Percentiles rank a stretch among this genome's conserved stretches.
These are phyloP conservation scores for Brachionus asplanchnoidis DNA, from an alignment of 1,140 invertebrate species.

Conservation along the genomic window DNA sequence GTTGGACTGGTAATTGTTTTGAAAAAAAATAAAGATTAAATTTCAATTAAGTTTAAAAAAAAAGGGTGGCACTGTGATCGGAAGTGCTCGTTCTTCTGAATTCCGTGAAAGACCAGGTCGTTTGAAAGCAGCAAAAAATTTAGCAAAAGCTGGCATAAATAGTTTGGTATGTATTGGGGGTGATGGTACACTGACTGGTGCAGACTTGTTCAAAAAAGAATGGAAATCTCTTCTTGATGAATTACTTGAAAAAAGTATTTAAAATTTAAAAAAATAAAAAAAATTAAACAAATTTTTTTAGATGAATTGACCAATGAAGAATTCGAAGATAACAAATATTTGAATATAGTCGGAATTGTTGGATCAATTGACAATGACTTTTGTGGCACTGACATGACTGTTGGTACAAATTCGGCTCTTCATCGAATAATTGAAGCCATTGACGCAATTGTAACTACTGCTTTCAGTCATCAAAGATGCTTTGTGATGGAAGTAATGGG, in stretches of 20 bases:
- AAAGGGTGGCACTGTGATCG: conserved; percentile 93
- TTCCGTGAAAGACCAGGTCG: conserved; percentile 80
- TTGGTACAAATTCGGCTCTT: conserved; percentile 93
- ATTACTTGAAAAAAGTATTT: conserved; percentile 62
- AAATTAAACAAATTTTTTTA: neutral
- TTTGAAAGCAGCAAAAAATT: conserved; percentile 83
- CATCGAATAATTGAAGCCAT: conserved; percentile 97
- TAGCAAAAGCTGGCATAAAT: conserved; percentile 79
- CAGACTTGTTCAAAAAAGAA: conserved; percentile 86
- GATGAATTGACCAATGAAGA: conserved; percentile 71
- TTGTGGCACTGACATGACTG: conserved; percentile 98
- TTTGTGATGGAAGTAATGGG: conserved; percentile 99
- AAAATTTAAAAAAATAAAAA: neutral
- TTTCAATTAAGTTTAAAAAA: neutral
- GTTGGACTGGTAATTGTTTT: conserved; percentile 65
- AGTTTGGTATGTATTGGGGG: conserved; percentile 97
- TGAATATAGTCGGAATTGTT: conserved; percentile 95
- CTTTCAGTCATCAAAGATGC: conserved; percentile 93
- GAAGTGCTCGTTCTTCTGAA: conserved; percentile 87
- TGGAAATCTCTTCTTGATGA: conserved; percentile 74
- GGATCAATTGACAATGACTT: conserved; percentile 99
- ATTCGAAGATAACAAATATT: conserved; percentile 66
- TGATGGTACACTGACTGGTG: conserved; percentile 95
- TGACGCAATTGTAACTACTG: conserved; percentile 94
- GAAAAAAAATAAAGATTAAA: neutral